Conservation (phyloP, 2,888 invertebrate genomes). For the Corythucha ciliata region DNA sequence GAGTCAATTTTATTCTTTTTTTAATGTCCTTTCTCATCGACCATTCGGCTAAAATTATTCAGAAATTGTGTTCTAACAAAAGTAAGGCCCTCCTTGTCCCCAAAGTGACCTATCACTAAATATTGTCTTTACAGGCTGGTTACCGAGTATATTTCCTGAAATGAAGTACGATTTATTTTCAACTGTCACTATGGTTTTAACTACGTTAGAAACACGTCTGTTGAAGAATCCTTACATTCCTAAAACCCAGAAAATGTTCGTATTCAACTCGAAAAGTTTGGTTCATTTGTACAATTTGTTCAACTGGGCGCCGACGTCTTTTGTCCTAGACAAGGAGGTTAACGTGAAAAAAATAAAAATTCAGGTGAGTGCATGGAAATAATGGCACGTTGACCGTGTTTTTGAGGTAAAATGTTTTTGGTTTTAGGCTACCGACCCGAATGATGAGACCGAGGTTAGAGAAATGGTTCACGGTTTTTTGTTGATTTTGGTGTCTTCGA, state of each 20-base stretch:
- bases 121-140: constrained; percentile 19
- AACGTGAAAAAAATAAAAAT: too few species aligned
- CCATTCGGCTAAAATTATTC: constrained; percentile 19
- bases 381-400: background rate
- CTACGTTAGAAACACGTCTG: constrained; percentile 23
- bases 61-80: constrained; percentile 20
- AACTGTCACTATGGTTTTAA: constrained; percentile 22
- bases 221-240: constrained; percentile 18
- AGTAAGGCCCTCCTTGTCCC: background rate
- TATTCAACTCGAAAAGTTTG: constrained; percentile 23
- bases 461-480: constrained; percentile 54
- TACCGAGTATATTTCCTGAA: constrained; percentile 25
- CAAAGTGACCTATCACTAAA: too few species aligned
- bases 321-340: constrained; percentile 9
- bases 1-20: constrained; percentile 26
- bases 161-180: constrained; percentile 22
- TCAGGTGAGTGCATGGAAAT: too few species aligned
- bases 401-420: background rate
- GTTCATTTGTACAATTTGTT: constrained; percentile 19
- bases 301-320: constrained; percentile 24
- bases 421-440: constrained; percentile 11
- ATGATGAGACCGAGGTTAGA: constrained; percentile 2
- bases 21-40: constrained; percentile 27
- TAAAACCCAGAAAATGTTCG: constrained; percentile 24
- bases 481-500: constrained; percentile 63